These are phyloP conservation scores for Bubo scandiacus DNA, from an alignment of 2,113 vertebrate genomes.

Conservation along the genomic window DNA sequence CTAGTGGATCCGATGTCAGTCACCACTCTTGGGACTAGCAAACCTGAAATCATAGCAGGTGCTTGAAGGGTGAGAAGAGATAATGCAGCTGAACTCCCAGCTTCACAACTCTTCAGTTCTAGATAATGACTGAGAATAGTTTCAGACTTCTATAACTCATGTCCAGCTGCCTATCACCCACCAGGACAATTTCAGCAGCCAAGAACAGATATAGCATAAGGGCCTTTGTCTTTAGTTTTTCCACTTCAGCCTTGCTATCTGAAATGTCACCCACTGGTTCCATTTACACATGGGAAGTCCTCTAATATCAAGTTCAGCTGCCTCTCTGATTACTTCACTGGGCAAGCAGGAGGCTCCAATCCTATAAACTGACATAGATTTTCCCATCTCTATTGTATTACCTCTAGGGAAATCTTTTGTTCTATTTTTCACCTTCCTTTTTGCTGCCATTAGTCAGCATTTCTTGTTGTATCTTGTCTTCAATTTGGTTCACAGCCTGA, in stretches of 20 bases:
- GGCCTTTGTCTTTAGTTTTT: not conserved
- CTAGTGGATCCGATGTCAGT: not conserved
- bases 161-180: not conserved
- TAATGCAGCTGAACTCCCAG: not conserved
- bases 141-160: not conserved
- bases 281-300: not conserved
- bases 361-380: not conserved
- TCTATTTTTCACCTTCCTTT: not conserved
- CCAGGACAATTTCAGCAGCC: not conserved
- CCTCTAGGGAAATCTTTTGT: not conserved
- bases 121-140: not conserved
- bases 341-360: not conserved
- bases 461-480: conserved; percentile 23
- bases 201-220: not conserved
- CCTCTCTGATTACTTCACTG: not conserved
- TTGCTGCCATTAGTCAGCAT: not conserved
- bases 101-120: not conserved
- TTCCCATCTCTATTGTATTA: not conserved
- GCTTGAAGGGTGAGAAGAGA: not conserved
- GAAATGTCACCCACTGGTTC: not conserved
- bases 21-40: not conserved
- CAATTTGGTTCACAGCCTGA: not conserved
- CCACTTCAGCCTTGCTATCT: not conserved
- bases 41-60: not conserved
- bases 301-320: not conserved